Evolutionary conservation across 2,888 invertebrate species (phyloP).

Genomic region (Beris morrisii): DNA sequence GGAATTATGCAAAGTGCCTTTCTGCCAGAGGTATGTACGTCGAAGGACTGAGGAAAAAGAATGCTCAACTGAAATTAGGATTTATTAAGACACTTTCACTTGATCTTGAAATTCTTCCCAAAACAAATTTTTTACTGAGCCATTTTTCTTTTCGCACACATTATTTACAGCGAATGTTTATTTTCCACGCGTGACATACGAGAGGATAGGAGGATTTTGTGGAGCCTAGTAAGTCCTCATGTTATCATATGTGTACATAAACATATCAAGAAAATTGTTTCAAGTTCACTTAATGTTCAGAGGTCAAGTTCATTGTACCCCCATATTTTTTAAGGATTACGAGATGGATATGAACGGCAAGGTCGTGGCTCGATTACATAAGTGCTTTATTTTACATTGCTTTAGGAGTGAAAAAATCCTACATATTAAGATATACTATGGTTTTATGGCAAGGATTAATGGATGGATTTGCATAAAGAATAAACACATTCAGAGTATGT

Average conservation of each 20-base stretch:
- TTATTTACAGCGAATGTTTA: background rate
- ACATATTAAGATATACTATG: no score
- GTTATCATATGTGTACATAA: slow-evolving; percentile 8
- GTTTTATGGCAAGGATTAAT: no score
- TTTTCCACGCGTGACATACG: slow-evolving; percentile 14
- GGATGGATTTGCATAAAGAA: no score
- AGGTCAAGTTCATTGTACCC: slow-evolving; percentile 30
- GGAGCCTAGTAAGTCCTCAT: background rate
- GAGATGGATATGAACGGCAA: slow-evolving; percentile 19
- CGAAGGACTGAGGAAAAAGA: no score
- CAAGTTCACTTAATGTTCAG: slow-evolving; percentile 22
- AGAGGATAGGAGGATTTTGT: background rate
- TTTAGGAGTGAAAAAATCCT: no score
- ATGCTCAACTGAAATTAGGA: slow-evolving; percentile 12
- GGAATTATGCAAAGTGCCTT: no score
- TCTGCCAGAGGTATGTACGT: no score
- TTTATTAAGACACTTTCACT: slow-evolving; percentile 16
- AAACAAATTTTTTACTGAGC: background rate
- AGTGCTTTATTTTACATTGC: no score
- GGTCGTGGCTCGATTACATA: slow-evolving; percentile 19
- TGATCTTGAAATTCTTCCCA: slow-evolving; percentile 15
- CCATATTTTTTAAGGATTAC: slow-evolving; percentile 7
- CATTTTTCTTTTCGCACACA: background rate
- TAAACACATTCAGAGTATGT: no score
- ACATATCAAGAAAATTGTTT: slow-evolving; percentile 10